These are phyloP conservation scores for Calameuta idolon DNA, from an alignment of 2,888 invertebrate genomes.

Conservation along the genomic window DNA sequence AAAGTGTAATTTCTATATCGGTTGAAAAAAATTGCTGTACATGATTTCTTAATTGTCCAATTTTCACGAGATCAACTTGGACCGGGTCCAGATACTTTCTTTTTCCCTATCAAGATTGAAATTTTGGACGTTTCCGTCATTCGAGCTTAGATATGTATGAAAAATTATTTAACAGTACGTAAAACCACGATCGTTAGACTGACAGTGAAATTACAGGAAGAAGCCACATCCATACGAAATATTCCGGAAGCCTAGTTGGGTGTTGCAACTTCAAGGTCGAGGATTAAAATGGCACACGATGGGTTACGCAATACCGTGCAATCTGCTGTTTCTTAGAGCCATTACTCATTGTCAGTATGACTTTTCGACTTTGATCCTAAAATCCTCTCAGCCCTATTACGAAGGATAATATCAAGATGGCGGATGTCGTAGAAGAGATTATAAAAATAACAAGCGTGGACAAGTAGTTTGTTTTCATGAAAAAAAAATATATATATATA, in stretches of 20 bases:
- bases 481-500: background rate
- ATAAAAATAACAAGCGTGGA: background rate
- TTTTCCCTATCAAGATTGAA: background rate
- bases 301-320: background rate
- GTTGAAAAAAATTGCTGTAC: background rate
- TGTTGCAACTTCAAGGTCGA: background rate
- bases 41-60: background rate
- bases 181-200: background rate
- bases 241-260: background rate
- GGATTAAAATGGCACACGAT: background rate
- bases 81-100: background rate
- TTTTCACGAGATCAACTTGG: background rate
- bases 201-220: background rate
- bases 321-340: background rate
- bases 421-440: background rate
- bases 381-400: background rate
- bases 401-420: background rate
- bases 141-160: background rate
- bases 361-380: background rate
- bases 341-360: too few relatives aligned
- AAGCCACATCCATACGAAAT: background rate
- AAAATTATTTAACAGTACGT: background rate
- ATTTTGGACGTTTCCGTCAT: background rate
- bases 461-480: background rate
- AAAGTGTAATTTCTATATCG: background rate